These are phyloP conservation scores for Serranus cabrilla DNA, from an alignment of 2,797 vertebrate genomes.

Conservation along the genomic window DNA sequence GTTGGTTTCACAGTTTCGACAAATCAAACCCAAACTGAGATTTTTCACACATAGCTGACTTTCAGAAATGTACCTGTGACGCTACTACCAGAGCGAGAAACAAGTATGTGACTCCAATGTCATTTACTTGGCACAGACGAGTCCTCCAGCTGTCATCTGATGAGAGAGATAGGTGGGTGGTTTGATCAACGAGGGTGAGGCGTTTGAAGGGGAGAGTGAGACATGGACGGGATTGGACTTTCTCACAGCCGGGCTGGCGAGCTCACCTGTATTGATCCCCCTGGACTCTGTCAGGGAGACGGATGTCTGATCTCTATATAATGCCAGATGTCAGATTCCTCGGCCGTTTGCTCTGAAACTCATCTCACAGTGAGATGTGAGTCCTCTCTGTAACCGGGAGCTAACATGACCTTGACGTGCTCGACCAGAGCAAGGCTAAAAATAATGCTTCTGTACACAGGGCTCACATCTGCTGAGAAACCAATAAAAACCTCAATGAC, in stretches of 20 bases:
- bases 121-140: constrained; percentile 56
- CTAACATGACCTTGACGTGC: constrained; percentile 48
- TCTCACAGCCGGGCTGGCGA: constrained; percentile 40
- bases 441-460: not conserved
- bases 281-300: constrained; percentile 57
- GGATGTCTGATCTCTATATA: constrained; percentile 51
- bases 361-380: constrained; percentile 51
- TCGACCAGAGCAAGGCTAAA: not conserved
- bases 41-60: constrained; percentile 38
- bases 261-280: constrained; percentile 73
- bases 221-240: constrained; percentile 57
- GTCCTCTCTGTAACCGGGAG: constrained; percentile 21
- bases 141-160: constrained; percentile 68
- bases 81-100: constrained; percentile 19
- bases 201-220: constrained; percentile 67
- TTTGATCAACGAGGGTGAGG: constrained; percentile 51
- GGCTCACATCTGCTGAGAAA: constrained; percentile 8
- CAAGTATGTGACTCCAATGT: constrained; percentile 58
- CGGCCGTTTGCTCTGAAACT: constrained; percentile 51
- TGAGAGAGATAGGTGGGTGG: constrained; percentile 57
- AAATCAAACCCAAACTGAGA: constrained; percentile 8
- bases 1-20: constrained; percentile 35
- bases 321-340: constrained; percentile 67
- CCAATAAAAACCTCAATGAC: not conserved
- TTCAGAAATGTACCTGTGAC: constrained; percentile 37